Evolutionary conservation across 2,113 vertebrate species (phyloP).

Genomic region (Hippocampus mohnikei): DNA sequence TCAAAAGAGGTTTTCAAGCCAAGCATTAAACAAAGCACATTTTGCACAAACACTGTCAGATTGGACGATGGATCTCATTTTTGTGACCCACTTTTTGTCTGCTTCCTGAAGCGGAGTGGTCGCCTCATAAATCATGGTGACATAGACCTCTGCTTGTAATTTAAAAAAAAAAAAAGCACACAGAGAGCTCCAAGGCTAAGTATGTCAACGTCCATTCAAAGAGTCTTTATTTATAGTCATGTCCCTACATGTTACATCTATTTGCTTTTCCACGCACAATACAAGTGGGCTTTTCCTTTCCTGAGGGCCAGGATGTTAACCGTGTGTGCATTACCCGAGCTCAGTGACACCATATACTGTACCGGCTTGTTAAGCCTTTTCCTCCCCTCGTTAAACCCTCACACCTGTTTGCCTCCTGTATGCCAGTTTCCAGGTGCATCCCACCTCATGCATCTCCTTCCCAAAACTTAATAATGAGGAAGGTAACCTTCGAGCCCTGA

Average conservation of each 20-base stretch:
- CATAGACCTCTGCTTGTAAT: conserved; percentile 40
- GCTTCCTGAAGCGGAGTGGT: conserved; percentile 15
- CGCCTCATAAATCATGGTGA: conserved; percentile 56
- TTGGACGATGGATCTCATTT: conserved; percentile 16
- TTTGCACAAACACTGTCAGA: neutral
- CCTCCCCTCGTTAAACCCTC: conserved; percentile 51
- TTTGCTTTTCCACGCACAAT: conserved; percentile 11
- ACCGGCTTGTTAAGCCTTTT: conserved; percentile 51
- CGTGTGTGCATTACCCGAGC: conserved; percentile 27
- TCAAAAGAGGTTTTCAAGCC: neutral
- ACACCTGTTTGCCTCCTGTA: conserved; percentile 59
- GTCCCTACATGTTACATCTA: conserved; percentile 9
- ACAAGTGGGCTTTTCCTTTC: conserved; percentile 20
- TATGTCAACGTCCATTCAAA: conserved; percentile 20
- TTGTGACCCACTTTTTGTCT: conserved; percentile 27
- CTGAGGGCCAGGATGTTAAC: conserved; percentile 21
- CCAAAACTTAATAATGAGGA: neutral
- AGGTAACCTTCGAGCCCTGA: neutral
- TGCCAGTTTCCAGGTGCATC: conserved; percentile 1
- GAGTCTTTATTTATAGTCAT: neutral
- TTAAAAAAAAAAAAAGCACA: conserved; percentile 23
- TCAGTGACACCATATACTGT: conserved; percentile 47
- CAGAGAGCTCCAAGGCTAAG: conserved; percentile 2
- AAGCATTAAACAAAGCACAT: neutral
- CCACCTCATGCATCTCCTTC: neutral